phyloP scores from a whole-genome alignment of 2,888 invertebrate genomes.

The Miltochrista miniata region DNA sequence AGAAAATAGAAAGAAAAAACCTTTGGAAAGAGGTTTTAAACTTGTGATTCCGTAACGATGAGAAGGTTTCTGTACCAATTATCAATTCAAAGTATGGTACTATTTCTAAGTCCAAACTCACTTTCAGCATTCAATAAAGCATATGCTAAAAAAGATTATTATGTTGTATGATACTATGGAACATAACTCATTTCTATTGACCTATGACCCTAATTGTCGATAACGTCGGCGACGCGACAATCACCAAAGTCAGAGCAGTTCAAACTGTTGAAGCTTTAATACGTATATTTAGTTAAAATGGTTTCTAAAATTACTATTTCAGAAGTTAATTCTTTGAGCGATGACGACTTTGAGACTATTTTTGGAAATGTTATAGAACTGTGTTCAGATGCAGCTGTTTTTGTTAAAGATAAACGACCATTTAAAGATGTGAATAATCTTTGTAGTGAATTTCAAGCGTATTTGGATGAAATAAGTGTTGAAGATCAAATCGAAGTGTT shows the following conservation, averaged over 20 bases:
- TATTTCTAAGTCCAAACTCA: too few species aligned
- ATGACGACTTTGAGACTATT: constrained; percentile 80
- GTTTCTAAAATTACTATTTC: constrained; percentile 54
- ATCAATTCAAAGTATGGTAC: too few species aligned
- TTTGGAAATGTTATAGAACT: constrained; percentile 87
- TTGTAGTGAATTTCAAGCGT: constrained; percentile 77
- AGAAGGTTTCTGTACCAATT: too few species aligned
- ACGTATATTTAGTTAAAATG: constrained; percentile 18
- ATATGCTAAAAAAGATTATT: too few species aligned
- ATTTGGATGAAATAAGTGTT: constrained; percentile 78
- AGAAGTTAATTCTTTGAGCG: constrained; percentile 80
- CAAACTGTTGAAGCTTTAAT: not conserved
- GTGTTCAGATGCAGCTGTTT: constrained; percentile 78
- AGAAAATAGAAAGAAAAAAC: too few species aligned
- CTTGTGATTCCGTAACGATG: too few species aligned
- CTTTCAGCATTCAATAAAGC: too few species aligned
- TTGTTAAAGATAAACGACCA: constrained; percentile 76
- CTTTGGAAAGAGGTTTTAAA: too few species aligned
- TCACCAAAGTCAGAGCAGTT: not conserved
- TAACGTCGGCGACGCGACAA: constrained; percentile 1
- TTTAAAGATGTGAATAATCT: constrained; percentile 74
- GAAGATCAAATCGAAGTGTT: constrained; percentile 82
- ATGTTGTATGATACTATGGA: too few species aligned
- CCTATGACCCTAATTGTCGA: constrained; percentile 1
- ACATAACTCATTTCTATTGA: not conserved